These are phyloP conservation scores for Notechis scutatus DNA, from an alignment of 2,113 vertebrate species.

Conservation along the genomic window DNA sequence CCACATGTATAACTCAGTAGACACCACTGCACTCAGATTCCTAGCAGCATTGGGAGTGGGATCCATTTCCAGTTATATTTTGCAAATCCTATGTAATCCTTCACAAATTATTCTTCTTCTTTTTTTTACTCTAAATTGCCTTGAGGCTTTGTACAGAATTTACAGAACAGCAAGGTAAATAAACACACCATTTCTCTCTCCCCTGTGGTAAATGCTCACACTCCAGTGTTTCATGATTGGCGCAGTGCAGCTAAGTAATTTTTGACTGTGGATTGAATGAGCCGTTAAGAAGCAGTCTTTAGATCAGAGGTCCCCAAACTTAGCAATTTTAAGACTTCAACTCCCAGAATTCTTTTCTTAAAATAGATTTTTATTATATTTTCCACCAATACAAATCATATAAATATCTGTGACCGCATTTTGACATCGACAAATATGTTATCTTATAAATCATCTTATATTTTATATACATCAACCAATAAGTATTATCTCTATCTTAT, in stretches of 20 bases:
- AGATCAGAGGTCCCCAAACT: not conserved
- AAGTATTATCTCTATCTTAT: too few relatives aligned
- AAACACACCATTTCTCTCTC: not conserved
- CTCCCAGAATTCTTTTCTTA: too few relatives aligned
- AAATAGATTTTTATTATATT: too few relatives aligned
- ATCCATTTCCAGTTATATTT: not conserved
- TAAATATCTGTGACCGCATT: too few relatives aligned
- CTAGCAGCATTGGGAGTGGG: not conserved
- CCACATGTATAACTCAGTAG: not conserved
- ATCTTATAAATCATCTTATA: too few relatives aligned
- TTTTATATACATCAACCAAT: too few relatives aligned
- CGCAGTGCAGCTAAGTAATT: not conserved
- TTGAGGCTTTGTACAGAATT: not conserved
- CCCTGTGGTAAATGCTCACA: not conserved
- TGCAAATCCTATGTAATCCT: not conserved
- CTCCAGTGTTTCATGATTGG: not conserved
- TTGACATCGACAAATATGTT: too few relatives aligned
- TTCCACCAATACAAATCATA: too few relatives aligned
- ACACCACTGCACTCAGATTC: not conserved
- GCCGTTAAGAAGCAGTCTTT: not conserved
- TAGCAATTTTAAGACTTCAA: too few relatives aligned
- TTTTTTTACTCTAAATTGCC: conserved; percentile 5
- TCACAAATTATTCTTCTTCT: not conserved
- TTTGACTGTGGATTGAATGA: not conserved
- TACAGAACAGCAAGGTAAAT: not conserved